These are phyloP conservation scores for Gopherus evgoodei DNA, from an alignment of 2,113 vertebrate species.

Conservation along the genomic window DNA sequence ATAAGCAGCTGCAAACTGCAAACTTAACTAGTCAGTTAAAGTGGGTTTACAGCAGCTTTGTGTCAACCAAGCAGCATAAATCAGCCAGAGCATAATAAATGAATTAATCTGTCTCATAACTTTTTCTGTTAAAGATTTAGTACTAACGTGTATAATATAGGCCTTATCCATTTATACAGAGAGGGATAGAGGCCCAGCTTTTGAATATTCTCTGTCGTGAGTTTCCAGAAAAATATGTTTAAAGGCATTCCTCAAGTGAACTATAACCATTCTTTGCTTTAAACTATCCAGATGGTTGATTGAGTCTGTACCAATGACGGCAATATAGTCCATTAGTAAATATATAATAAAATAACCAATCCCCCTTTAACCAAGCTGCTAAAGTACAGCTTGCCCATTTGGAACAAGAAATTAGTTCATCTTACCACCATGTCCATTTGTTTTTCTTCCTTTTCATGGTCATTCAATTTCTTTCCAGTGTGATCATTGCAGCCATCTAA, in stretches of 20 bases:
- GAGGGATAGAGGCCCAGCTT: background rate
- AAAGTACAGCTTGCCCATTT: background rate
- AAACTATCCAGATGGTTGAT: background rate
- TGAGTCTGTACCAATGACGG: background rate
- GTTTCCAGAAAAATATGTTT: background rate
- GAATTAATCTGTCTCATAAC: background rate
- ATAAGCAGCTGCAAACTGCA: background rate
- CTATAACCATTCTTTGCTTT: background rate
- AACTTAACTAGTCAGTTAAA: background rate
- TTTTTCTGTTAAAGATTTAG: background rate
- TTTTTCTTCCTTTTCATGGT: slow-evolving; percentile 70
- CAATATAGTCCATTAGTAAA: background rate
- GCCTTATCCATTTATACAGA: background rate
- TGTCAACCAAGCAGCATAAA: background rate
- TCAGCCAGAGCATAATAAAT: background rate
- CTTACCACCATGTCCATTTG: slow-evolving; percentile 76
- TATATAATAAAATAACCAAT: background rate
- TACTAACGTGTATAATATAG: background rate
- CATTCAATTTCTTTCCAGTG: slow-evolving; percentile 48
- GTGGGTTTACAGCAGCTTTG: background rate
- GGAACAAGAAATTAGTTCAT: slow-evolving; percentile 22
- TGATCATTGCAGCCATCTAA: background rate
- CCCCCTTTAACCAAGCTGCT: background rate
- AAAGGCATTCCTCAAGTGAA: background rate
- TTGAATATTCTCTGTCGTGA: background rate